Base-by-base conservation (phyloP, 2,113 vertebrate species). In the Amblyornis subalaris region DNA sequence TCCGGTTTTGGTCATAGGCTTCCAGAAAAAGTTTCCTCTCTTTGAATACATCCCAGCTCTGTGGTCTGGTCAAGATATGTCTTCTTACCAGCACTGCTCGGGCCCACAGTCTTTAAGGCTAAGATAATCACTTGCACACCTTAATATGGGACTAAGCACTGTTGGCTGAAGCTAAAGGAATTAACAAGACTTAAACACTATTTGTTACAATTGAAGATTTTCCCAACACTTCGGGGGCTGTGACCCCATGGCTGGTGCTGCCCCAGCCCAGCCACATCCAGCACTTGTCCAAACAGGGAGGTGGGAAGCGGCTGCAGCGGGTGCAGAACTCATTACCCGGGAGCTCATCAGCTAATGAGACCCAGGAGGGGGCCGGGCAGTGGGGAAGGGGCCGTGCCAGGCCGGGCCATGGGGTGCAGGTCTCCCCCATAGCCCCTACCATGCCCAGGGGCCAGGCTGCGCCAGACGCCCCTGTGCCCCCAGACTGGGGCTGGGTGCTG, bases 251-350 rank as follows among this genome's bases (percentile, higher is more conserved):
- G 42, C 76, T 54, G 5, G 50, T 0, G 6, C 76, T 53, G 79
- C 18, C 74, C 62, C 3, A 2, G 72, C 84, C 71, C 92, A n/a
- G 94, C 90, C 57, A 6, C 0, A 2, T 64, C 5, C 85, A 85
- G 91, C 94, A 94, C 93, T 96, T 97, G 96, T 95, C 51, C 44
- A 96, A 96, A 96, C 90, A 8, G 44, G 22, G 67, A 94, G 77
- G 95, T 91, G 95, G 85, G 88, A 95, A 96, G 75, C 5, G 6
- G 58, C 83, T 53, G 75, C 88, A 31, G 89, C 45, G 1, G 92
- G 94, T 51, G 60, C 79, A 92, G 57, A 90, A 85, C 90, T 91
- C 93, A 96, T 94, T 94, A 94, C 47, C 83, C 44, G 0, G 91
- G 86, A 94, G 85, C 86, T 82, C 88, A 64, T 84, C 88, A 67